Evolutionary conservation across 2,113 vertebrate genomes (phyloP), one percentile per base, ranked within the genome.

Genomic region (Gymnorhina tibicen): DNA sequence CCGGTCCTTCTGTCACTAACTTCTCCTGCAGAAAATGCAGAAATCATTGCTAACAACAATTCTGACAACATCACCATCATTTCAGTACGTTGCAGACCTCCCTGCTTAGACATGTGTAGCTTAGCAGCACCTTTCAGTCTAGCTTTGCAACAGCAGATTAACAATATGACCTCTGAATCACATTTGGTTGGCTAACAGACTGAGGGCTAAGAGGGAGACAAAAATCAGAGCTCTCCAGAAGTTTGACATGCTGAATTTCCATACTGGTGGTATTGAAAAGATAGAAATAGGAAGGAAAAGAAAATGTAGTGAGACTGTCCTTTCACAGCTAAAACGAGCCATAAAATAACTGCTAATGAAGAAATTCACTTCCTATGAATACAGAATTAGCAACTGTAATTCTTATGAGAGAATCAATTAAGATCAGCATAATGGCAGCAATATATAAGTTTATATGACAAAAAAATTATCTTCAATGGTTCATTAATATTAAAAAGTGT

Each of bases 391-490:
- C 24, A 84, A 78, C 35, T 37, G 39, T 78, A 91, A 84, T 77
- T 93, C 84, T 90, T 85, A 39, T 4, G 33, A 89, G 35, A n/a
- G 39, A 91, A 84, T 92, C 69, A 87, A 73, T 89, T 94, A 91
- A 63, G 42, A 91, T 58, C 74, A 91, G 26, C 24, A 53, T 69
- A 95, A 91, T 50, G 6, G 76, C 59, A 93, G 53, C 18, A 89
- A 94, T 94, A 91, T 76, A 66, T 82, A 89, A 85, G 58, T 62
- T 93, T 79, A 66, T 64, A 50, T 55, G 70, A 85, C 70, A 85
- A 82, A 95, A 92, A 77, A 70, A 80, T 53, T 55, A 74, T 66
- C 87, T 76, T 82, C 32, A 87, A 52, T 15, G n/a, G 46, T 79
- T 69, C 53, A 87, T 76, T 89, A 92, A 82, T 52, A 87, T 62